Evolutionary conservation across 2,113 vertebrate species (phyloP).

Genomic region (Gobiocypris rarus): DNA sequence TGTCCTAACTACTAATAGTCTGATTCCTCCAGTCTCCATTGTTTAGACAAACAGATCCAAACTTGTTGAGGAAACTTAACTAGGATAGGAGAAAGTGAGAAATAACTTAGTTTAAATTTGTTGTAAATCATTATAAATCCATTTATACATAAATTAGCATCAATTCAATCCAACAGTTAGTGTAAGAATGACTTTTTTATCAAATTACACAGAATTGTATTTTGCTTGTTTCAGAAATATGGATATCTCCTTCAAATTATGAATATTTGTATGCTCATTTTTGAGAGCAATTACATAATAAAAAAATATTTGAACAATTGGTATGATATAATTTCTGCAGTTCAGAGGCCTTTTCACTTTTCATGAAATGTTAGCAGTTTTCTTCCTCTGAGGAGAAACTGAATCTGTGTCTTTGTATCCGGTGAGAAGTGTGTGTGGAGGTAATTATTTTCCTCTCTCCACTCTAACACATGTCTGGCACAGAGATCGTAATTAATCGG

Average conservation of each 20-base stretch:
- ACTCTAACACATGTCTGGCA: slow-evolving; percentile 64
- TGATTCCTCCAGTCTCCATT: too few species aligned
- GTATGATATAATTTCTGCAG: not conserved
- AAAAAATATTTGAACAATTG: not conserved
- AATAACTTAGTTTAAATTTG: not conserved
- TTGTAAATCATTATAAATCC: not conserved
- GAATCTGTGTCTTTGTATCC: slow-evolving; percentile 40
- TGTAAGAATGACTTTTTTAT: not conserved
- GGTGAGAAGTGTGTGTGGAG: slow-evolving; percentile 45
- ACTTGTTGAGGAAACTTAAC: too few species aligned
- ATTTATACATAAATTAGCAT: not conserved
- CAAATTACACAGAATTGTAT: not conserved
- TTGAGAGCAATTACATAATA: not conserved
- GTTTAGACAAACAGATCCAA: too few species aligned
- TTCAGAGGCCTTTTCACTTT: not conserved
- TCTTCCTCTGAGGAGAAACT: slow-evolving; percentile 1
- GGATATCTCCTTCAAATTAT: not conserved
- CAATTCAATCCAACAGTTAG: not conserved
- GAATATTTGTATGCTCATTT: not conserved
- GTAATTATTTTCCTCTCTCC: slow-evolving; percentile 63
- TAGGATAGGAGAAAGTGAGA: not conserved
- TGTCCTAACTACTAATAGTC: too few species aligned
- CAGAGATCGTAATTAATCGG: slow-evolving; percentile 59
- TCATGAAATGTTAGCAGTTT: not conserved
- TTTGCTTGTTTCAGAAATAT: not conserved